phyloP scores from a whole-genome alignment of 2,113 vertebrate species.

The Aspiorhynchus laticeps region DNA sequence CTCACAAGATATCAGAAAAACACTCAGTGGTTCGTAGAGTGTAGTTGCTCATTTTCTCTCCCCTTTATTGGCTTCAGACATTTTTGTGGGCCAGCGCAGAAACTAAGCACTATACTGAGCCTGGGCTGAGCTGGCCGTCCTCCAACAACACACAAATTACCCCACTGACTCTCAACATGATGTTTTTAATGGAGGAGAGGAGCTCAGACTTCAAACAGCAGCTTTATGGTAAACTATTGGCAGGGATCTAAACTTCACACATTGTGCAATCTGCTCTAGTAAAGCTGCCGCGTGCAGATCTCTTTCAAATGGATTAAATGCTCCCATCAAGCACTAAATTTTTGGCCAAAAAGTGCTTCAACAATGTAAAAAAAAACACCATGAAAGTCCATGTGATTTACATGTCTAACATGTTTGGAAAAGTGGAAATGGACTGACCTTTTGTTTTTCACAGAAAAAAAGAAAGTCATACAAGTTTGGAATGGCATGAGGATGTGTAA shows the following conservation, averaged over 20 bases:
- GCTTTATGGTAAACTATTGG: constrained; percentile 69
- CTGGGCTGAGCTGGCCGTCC: constrained; percentile 56
- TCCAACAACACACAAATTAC: constrained; percentile 67
- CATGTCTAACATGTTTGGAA: neutral
- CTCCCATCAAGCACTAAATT: constrained; percentile 47
- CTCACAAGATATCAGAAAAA: constrained; percentile 4
- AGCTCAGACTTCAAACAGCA: constrained; percentile 68
- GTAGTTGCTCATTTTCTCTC: constrained; percentile 37
- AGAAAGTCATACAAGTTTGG: neutral
- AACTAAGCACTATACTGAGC: constrained; percentile 66
- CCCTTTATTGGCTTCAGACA: constrained; percentile 54
- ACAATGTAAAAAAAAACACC: neutral
- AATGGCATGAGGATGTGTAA: neutral
- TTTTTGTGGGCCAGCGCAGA: constrained; percentile 56
- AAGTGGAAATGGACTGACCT: neutral
- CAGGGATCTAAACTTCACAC: constrained; percentile 63
- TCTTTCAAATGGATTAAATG: constrained; percentile 58
- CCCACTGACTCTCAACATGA: constrained; percentile 61
- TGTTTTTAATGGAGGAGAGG: constrained; percentile 59
- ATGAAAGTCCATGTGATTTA: no score
- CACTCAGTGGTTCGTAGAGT: neutral
- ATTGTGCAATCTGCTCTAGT: constrained; percentile 65
- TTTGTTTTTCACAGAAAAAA: neutral
- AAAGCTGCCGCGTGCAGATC: constrained; percentile 17
- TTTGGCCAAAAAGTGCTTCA: neutral